A percentile compares a stretch with the other conserved stretches of the same genome.
Evolutionary conservation across 2,888 invertebrate genomes (phyloP).

Genomic region (Timema podura): DNA sequence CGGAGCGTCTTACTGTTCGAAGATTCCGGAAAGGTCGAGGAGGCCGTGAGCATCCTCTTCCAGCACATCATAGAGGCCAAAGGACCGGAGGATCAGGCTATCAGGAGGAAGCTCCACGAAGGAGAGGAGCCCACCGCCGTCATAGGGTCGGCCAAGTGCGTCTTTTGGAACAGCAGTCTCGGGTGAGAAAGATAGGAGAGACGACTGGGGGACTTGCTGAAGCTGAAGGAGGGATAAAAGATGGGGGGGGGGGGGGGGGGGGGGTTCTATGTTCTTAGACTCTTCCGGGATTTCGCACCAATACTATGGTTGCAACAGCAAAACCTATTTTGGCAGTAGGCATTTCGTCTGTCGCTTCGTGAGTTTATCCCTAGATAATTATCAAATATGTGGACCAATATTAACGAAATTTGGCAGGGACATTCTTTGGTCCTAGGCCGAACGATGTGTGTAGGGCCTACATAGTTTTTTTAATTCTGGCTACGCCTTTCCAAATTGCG

Average conservation of each 20-base stretch:
- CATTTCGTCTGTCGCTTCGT: too few species aligned
- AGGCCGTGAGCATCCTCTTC: constrained; percentile 7
- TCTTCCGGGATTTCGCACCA: too few species aligned
- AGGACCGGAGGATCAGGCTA: constrained; percentile 7
- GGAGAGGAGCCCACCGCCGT: constrained; percentile 19
- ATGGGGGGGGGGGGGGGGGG: neutral
- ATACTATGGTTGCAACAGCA: too few species aligned
- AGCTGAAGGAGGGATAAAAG: neutral
- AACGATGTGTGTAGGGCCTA: too few species aligned
- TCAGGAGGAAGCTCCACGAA: constrained; percentile 6
- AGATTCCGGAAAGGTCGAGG: neutral
- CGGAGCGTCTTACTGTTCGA: neutral
- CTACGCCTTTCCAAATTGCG: too few species aligned
- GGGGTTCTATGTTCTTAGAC: neutral
- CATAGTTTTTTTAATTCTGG: too few species aligned
- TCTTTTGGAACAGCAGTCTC: constrained; percentile 17
- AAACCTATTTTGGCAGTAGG: too few species aligned
- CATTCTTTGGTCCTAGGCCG: too few species aligned
- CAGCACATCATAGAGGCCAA: constrained; percentile 11
- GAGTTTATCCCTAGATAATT: too few species aligned
- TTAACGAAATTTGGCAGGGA: too few species aligned
- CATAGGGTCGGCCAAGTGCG: constrained; percentile 20
- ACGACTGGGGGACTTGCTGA: neutral
- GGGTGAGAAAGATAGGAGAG: neutral
- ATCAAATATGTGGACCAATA: too few species aligned